Base-by-base conservation (phyloP, 2,797 vertebrate species). In the Paguma larvata region DNA sequence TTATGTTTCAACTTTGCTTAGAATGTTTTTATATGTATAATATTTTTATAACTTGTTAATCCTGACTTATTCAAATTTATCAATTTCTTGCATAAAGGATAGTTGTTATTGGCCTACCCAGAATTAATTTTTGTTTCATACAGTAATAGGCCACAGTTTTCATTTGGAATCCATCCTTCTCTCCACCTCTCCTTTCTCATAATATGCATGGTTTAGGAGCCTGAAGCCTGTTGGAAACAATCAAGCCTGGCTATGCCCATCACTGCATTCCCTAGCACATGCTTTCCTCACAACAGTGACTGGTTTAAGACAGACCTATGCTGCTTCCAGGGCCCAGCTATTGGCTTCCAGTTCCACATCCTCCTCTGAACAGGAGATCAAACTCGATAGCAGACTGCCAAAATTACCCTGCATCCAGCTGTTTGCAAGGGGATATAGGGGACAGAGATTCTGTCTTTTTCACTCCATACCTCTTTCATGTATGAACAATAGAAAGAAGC, bases 81-180 rank as follows among this genome's bases (percentile, higher is more conserved):
- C 51, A 23, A 15, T 72, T 9, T 21, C 85, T 91, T 51, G 5
- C 0, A 3, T 51, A 79, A 70, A 63, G 48, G 12, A 51, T 41
- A 70, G 51, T 38, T 77, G 27, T 70, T 83, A n/a, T n/a, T 87
- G 62, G 51, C 62, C 41, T 85, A 32, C 7, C 41, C 63, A 79
- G 27, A 78, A 85, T 65, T 44, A 79, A 68, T 91, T 85, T 80
- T 68, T 85, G n/a, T 32, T 90, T 94, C 19, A 78, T 90, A 25
- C 62, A 78, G 32, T 90, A 68, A 68, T 68, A 59, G 51, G 5
- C 51, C 59, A 51, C 18, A 90, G 38, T 68, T 70, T 94, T 70
- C 48, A 38, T 48, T 84, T 85, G 51, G 34, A 51, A 85, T 59
- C 18, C 25, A 85, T 10, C 48, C 13, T 44, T 90, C 38, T 6